These are phyloP conservation scores for Charaxes varanes DNA, from an alignment of 1,140 invertebrate genomes.

Conservation along the genomic window DNA sequence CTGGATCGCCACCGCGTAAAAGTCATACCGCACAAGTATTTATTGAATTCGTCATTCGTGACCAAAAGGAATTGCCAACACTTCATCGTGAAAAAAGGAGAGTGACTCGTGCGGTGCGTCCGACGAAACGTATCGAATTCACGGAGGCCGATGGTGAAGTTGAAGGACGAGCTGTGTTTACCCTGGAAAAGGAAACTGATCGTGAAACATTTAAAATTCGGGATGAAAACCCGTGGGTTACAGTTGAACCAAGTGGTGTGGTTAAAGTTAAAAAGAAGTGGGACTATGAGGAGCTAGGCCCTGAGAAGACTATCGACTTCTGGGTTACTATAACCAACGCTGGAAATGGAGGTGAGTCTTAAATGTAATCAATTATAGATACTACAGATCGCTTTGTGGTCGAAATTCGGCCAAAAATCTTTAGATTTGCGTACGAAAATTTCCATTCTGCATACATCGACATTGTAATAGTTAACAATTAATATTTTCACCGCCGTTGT, in stretches of 20 bases:
- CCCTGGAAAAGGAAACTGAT: conserved; percentile 92
- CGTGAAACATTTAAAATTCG: conserved; percentile 94
- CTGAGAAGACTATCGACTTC: conserved; percentile 96
- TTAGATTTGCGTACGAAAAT: too few relatives aligned
- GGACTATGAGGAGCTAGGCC: conserved; percentile 96
- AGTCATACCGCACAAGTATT: conserved; percentile 83
- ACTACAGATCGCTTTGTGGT: too few relatives aligned
- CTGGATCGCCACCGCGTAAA: conserved; percentile 80
- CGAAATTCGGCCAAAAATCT: too few relatives aligned
- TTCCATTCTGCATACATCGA: too few relatives aligned
- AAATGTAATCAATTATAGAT: too few relatives aligned
- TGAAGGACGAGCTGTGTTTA: conserved; percentile 91
- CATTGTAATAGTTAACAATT: too few relatives aligned
- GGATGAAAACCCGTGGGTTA: conserved; percentile 95
- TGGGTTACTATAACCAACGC: conserved; percentile 95
- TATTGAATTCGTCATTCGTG: conserved; percentile 81
- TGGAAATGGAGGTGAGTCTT: conserved; percentile 85
- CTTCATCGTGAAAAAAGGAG: conserved; percentile 85
- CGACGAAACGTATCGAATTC: conserved; percentile 94
- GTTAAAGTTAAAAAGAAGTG: conserved; percentile 96
- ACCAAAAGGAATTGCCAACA: conserved; percentile 74
- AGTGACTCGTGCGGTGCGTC: conserved; percentile 90
- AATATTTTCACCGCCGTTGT: too few relatives aligned
- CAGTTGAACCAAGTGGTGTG: conserved; percentile 91
- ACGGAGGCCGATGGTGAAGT: conserved; percentile 92